Evolutionary conservation across 2,888 invertebrate species (phyloP), one percentile per base, ranked within the genome.

Genomic region (Aphidoletes aphidimyza): DNA sequence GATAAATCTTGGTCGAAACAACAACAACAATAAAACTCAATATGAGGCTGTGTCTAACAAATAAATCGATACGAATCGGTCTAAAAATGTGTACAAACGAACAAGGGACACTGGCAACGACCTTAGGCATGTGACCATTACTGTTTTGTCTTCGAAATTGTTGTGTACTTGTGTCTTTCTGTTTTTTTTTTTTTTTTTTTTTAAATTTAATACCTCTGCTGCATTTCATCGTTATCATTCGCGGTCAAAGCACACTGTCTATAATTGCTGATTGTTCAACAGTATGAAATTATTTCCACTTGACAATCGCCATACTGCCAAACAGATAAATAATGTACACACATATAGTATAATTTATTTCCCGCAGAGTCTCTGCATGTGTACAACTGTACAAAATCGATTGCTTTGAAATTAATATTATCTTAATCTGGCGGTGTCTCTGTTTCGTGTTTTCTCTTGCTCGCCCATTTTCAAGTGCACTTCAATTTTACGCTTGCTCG

Each of bases 241-340:
- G 54, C 54, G 54, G 54, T 54, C 54, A 54, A 54, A 54, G 22
- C 11, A 54, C 54, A 54, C 5, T 26, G 22, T 69, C 34, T 30
- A 30, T 69, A 30, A 69, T 30, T 69, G 30, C 34, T 69, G 69
- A 69, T 69, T 30, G 26, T 69, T 69, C 30, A 2, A 34, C 11
- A n/a, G 11, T 69, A n/a, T 69, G 30, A 30, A 17, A 69, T 69
- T 1, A 69, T 30, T 69, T 69, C 69, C 69, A 34, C 69, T 69
- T 69, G 30, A 30, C 69, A 30, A 69, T 30, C 69, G 34, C 1
- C 69, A 1, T 5, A 1, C 22, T 22, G 54, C 54, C 22, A 19
- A 11, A 54, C 26, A 54, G 34, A 69, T 69, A 69, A 69, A 69
- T 14, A 69, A 69, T 69, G 69, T 69, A 69, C 34, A 69, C 54